Evolutionary conservation across 2,113 vertebrate genomes (phyloP).

Genomic region (Isichthys henryi): DNA sequence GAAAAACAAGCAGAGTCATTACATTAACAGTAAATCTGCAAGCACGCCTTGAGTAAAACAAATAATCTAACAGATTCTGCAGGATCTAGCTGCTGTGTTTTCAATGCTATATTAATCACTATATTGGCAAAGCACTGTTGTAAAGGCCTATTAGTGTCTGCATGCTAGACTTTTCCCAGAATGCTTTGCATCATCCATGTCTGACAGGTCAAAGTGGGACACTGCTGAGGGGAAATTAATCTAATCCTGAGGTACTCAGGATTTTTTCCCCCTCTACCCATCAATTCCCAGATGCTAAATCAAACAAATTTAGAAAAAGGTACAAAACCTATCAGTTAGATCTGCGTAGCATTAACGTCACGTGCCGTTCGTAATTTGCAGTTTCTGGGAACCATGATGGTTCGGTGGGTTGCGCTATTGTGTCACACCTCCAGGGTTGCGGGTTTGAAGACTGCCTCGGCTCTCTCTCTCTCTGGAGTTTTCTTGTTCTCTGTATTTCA

Average conservation of each 20-base stretch:
- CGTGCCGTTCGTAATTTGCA: background rate
- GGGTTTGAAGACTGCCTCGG: background rate
- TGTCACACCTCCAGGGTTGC: background rate
- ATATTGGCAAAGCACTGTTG: background rate
- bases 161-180: background rate
- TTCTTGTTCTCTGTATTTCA: background rate
- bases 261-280: background rate
- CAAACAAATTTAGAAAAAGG: background rate
- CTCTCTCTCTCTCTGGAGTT: background rate
- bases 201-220: background rate
- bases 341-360: background rate
- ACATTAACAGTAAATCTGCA: background rate
- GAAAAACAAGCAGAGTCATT: background rate
- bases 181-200: background rate
- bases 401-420: background rate
- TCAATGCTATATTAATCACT: background rate
- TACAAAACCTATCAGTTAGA: background rate
- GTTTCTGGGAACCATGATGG: background rate
- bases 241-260: background rate
- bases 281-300: background rate
- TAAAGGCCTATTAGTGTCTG: background rate
- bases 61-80: background rate
- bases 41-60: background rate
- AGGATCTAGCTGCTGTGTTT: background rate
- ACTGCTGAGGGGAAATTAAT: background rate